Evolutionary conservation across 2,888 invertebrate genomes (phyloP).

Genomic region (Anagyrus pseudococci): DNA sequence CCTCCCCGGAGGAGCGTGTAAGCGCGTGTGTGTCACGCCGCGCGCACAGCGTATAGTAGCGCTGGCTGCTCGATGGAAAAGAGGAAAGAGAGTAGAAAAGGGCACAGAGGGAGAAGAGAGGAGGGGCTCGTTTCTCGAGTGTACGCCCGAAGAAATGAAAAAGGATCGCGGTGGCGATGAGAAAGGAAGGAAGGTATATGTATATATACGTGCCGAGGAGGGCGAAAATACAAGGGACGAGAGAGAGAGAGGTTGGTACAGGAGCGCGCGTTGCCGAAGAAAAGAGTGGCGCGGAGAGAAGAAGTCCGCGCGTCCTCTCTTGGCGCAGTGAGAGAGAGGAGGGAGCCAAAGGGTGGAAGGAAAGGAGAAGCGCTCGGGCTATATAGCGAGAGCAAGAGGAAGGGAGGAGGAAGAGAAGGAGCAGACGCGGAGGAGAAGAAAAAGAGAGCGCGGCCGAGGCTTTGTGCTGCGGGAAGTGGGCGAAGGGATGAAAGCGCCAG

Average conservation of each 20-base stretch:
- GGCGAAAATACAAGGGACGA: slow-evolving; percentile 21
- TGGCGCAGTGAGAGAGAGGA: slow-evolving; percentile 27
- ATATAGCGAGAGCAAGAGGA: slow-evolving; percentile 9
- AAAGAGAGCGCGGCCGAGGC: slow-evolving; percentile 33
- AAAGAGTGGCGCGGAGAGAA: no score
- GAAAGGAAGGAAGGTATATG: no score
- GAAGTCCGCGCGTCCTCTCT: no score
- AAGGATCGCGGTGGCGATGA: not conserved
- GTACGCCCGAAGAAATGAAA: slow-evolving; percentile 16
- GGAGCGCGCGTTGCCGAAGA: not conserved
- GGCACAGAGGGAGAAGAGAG: slow-evolving; percentile 13
- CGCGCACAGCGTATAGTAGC: no score
- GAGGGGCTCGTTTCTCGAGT: slow-evolving; percentile 4
- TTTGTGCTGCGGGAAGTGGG: slow-evolving; percentile 49
- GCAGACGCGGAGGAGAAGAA: slow-evolving; percentile 16
- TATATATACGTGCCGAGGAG: slow-evolving; percentile 17
- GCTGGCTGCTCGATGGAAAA: not conserved
- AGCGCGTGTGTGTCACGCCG: no score
- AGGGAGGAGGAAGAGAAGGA: slow-evolving; percentile 31
- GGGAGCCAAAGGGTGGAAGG: slow-evolving; percentile 36
- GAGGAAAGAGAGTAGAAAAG: slow-evolving; percentile 6
- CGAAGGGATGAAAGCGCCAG: slow-evolving; percentile 54
- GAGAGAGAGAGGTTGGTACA: slow-evolving; percentile 12
- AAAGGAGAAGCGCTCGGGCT: slow-evolving; percentile 19
- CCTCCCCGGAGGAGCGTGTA: no score